These are phyloP conservation scores for Enteromius paludinosus DNA, from an alignment of 2,797 vertebrate species.

Conservation along the genomic window DNA sequence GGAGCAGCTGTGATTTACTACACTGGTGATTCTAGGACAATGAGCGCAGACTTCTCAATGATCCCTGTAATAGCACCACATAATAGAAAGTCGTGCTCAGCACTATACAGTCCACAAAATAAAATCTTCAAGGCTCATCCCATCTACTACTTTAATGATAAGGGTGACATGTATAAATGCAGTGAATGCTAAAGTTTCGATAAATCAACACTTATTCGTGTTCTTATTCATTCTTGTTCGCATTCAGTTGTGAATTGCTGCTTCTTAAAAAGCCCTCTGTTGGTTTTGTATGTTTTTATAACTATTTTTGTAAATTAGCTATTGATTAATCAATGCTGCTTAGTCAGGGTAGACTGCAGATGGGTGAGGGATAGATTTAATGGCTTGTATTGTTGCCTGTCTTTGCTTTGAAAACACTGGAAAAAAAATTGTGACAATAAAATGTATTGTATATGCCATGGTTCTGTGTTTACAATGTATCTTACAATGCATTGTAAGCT, in stretches of 20 bases:
- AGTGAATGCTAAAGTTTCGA: not conserved
- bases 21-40: conserved; percentile 8
- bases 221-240: not conserved
- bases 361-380: not conserved
- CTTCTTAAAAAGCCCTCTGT: not conserved
- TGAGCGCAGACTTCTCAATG: not conserved
- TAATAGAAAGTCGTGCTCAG: conserved; percentile 13
- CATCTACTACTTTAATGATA: conserved; percentile 2
- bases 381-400: not conserved
- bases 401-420: not conserved
- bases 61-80: not conserved
- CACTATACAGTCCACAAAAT: conserved; percentile 4
- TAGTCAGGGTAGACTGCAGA: not conserved
- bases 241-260: not conserved
- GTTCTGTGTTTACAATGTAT: not conserved
- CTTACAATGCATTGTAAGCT: not conserved
- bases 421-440: not conserved
- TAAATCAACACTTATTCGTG: not conserved
- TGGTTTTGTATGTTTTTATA: not conserved
- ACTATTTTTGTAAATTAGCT: not conserved
- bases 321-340: conserved; percentile 18
- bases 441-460: not conserved
- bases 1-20: conserved; percentile 8
- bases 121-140: not conserved
- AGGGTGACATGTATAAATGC: not conserved